phyloP scores from a whole-genome alignment of 2,797 vertebrate genomes.

The Acanthiza pusilla region DNA sequence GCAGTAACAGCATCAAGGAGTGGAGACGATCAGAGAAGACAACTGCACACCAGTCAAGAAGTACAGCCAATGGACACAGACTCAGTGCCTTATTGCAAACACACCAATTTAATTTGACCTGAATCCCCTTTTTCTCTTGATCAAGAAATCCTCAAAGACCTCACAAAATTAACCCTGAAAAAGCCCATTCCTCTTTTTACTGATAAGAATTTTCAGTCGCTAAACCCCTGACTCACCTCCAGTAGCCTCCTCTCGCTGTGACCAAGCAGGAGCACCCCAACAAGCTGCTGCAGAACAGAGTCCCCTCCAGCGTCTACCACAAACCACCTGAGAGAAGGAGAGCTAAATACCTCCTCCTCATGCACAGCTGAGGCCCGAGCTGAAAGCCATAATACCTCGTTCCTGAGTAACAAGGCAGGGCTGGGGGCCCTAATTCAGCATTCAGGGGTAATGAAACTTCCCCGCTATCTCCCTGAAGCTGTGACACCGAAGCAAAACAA shows the following conservation, averaged over 20 bases:
- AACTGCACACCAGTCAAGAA: accelerated
- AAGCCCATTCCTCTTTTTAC: neutral
- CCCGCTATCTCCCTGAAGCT: neutral
- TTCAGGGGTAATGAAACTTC: neutral
- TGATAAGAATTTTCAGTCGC: neutral
- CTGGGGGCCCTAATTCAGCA: neutral
- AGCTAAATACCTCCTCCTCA: neutral
- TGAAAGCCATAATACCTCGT: neutral
- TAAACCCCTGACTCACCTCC: neutral
- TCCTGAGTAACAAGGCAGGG: neutral
- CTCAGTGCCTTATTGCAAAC: accelerated
- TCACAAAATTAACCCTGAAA: neutral
- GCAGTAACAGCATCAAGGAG: neutral
- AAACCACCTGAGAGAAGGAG: accelerated
- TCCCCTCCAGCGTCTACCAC: accelerated
- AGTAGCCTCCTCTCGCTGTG: accelerated
- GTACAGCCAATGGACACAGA: accelerated
- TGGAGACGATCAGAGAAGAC: neutral
- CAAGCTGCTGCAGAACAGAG: accelerated
- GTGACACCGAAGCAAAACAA: neutral
- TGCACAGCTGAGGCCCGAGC: neutral
- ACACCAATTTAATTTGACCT: neutral
- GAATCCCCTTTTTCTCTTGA: neutral
- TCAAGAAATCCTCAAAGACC: neutral
- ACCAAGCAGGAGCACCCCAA: neutral